phyloP scores from a whole-genome alignment of 2,888 invertebrate species.

The Acholoe squamosa region DNA sequence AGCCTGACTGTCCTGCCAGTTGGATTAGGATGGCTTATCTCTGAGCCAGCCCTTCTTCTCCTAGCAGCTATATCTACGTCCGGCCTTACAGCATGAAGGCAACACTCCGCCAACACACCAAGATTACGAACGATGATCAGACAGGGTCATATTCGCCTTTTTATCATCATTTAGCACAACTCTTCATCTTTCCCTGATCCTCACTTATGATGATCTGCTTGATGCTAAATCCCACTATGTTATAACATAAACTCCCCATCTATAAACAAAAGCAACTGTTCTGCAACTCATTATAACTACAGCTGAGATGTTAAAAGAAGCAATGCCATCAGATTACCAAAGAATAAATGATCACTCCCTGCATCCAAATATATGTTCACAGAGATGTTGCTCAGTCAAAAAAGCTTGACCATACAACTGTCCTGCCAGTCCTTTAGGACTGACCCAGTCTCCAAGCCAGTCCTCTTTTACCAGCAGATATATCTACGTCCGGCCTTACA shows the following conservation, averaged over 20 bases:
- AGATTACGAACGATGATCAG: constrained; percentile 6
- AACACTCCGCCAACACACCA: constrained; percentile 6
- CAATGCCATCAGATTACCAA: not conserved
- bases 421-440: not conserved
- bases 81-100: not conserved
- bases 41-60: not conserved
- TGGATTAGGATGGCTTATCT: not conserved
- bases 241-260: too few species aligned
- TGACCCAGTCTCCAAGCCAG: not conserved
- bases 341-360: not conserved
- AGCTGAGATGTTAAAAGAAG: too few species aligned
- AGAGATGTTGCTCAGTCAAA: not conserved
- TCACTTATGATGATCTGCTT: too few species aligned
- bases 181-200: too few species aligned
- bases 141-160: constrained; percentile 26
- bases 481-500: constrained; percentile 6
- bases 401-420: not conserved
- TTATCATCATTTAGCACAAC: constrained; percentile 21
- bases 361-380: not conserved
- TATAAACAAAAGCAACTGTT: too few species aligned
- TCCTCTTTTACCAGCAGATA: not conserved
- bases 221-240: too few species aligned
- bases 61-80: not conserved
- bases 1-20: not conserved
- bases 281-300: too few species aligned